phyloP scores from a whole-genome alignment of 2,888 invertebrate species.

The Papilio elwesi region DNA sequence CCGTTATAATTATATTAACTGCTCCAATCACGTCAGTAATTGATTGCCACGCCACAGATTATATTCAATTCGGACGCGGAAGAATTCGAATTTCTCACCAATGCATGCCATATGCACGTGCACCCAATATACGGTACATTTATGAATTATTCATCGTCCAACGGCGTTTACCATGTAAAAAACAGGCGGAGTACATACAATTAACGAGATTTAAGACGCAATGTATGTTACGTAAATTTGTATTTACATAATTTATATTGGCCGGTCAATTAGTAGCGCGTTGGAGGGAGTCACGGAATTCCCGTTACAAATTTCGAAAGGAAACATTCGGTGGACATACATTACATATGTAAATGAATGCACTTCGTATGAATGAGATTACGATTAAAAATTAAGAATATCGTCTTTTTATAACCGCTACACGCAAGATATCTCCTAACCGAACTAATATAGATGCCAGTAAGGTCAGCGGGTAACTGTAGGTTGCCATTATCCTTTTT shows the following conservation, averaged over 20 bases:
- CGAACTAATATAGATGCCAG: background rate
- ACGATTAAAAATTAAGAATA: slow-evolving; percentile 21
- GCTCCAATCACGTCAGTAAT: slow-evolving; percentile 21
- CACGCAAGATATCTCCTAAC: background rate
- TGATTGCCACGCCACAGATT: background rate
- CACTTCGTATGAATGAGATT: slow-evolving; percentile 14
- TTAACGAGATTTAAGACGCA: slow-evolving; percentile 35
- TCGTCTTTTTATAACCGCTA: background rate
- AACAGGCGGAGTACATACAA: slow-evolving; percentile 21
- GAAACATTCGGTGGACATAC: slow-evolving; percentile 29
- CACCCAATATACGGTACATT: slow-evolving; percentile 4
- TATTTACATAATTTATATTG: slow-evolving; percentile 37
- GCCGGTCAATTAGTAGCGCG: slow-evolving; percentile 31
- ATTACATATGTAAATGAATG: slow-evolving; percentile 22
- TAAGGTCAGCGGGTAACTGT: slow-evolving; percentile 9
- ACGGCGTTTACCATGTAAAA: slow-evolving; percentile 27
- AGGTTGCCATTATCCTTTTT: background rate
- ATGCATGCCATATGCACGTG: slow-evolving; percentile 9
- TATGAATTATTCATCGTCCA: slow-evolving; percentile 33
- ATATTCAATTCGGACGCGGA: slow-evolving; percentile 24
- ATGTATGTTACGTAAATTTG: slow-evolving; percentile 33
- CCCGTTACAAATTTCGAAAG: slow-evolving; percentile 38
- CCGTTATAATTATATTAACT: slow-evolving; percentile 20
- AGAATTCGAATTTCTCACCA: slow-evolving; percentile 18
- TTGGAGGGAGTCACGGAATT: slow-evolving; percentile 18